phyloP scores from a whole-genome alignment of 2,888 invertebrate species.

The Caenorhabditis becei region DNA sequence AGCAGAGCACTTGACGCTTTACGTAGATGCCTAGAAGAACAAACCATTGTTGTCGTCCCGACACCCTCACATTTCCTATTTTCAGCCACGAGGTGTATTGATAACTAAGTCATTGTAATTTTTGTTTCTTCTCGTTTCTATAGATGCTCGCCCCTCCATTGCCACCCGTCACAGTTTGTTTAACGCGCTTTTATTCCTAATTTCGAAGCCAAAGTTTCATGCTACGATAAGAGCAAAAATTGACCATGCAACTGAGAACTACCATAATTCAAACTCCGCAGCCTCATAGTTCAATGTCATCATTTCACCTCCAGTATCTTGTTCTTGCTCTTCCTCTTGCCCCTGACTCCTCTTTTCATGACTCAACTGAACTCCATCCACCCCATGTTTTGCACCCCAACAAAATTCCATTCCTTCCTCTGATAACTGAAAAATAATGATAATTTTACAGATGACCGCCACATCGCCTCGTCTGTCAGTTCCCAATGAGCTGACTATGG shows the following conservation, averaged over 20 bases:
- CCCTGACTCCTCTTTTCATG: neutral
- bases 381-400: neutral
- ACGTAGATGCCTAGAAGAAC: constrained; percentile 37
- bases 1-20: constrained; percentile 48
- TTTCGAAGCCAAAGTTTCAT: neutral
- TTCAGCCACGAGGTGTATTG: neutral
- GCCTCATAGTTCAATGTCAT: constrained; percentile 25
- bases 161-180: constrained; percentile 21
- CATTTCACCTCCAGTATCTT: constrained; percentile 5
- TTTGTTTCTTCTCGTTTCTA: constrained; percentile 7
- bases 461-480: constrained; percentile 56
- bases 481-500: constrained; percentile 56
- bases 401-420: constrained; percentile 2
- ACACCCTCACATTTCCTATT: neutral
- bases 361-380: constrained; percentile 23
- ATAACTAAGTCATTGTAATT: constrained; percentile 35
- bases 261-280: constrained; percentile 33
- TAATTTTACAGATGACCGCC: constrained; percentile 55
- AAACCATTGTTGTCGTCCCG: constrained; percentile 16
- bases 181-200: constrained; percentile 9
- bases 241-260: constrained; percentile 30
- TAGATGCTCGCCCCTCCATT: constrained; percentile 10
- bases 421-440: neutral
- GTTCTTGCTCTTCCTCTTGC: constrained; percentile 9
- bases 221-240: constrained; percentile 31